Conservation (phyloP, 2,797 vertebrate genomes). For the Tachyglossus aculeatus region DNA sequence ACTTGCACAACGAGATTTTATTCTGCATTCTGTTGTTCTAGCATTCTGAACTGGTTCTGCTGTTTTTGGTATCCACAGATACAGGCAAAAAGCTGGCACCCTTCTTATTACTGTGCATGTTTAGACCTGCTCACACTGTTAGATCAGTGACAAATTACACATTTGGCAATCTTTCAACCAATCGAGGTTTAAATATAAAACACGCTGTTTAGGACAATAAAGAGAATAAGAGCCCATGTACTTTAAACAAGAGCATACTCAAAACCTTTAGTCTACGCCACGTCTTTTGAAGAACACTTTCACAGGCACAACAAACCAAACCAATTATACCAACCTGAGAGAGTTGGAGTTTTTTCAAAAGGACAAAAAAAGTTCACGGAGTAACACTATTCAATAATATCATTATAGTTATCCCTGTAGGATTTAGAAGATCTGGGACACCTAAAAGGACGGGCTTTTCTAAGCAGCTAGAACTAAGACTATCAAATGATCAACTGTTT, state of each 20-base stretch:
- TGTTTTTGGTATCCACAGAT: constrained; percentile 99
- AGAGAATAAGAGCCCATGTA: constrained; percentile 68
- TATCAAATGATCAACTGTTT: constrained; percentile 36
- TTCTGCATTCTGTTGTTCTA: constrained; percentile 72
- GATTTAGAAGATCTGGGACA: constrained; percentile 18
- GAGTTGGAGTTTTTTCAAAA: constrained; percentile 3
- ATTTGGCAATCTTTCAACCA: constrained; percentile 81
- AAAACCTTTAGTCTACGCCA: constrained; percentile 47
- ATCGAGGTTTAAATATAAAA: constrained; percentile 76
- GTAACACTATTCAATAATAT: constrained; percentile 12
- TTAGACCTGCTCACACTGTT: constrained; percentile 91
- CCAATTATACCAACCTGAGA: background rate
- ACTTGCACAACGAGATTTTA: constrained; percentile 87
- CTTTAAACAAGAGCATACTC: constrained; percentile 65
- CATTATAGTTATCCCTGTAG: constrained; percentile 11
- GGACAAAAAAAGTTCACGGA: constrained; percentile 26
- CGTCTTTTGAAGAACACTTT: constrained; percentile 40
- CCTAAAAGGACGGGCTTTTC: constrained; percentile 31
- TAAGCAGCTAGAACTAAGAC: constrained; percentile 13
- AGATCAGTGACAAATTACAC: constrained; percentile 82
- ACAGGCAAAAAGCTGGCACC: constrained; percentile 87
- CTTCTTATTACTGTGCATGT: constrained; percentile 84
- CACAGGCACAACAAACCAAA: constrained; percentile 22
- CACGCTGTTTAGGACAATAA: constrained; percentile 74
- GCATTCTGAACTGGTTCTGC: constrained; percentile 89